phyloP scores from a whole-genome alignment of 2,113 vertebrate genomes.

The Hippolais icterina region DNA sequence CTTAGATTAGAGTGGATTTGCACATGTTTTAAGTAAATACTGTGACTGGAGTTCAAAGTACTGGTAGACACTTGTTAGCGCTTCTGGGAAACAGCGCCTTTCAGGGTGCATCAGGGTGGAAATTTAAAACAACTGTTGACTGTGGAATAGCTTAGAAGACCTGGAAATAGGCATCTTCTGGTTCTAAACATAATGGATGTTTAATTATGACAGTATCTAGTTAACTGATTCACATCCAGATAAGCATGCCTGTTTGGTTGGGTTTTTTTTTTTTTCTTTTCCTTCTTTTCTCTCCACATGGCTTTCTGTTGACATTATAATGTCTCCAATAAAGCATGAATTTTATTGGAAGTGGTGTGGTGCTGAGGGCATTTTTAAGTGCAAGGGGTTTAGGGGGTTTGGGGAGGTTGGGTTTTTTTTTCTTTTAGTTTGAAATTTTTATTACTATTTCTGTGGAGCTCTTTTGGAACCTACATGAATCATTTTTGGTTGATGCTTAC shows the following conservation, averaged over 20 bases:
- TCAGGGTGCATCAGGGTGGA: background rate
- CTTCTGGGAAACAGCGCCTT: background rate
- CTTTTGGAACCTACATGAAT: background rate
- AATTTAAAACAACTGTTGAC: background rate
- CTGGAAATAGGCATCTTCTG: background rate
- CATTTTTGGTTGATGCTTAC: constrained; percentile 4
- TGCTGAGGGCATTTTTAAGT: background rate
- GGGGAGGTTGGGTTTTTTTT: no score
- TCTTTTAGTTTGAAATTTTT: background rate
- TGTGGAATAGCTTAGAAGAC: background rate
- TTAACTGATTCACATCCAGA: background rate
- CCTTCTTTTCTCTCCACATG: no score
- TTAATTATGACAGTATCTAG: background rate
- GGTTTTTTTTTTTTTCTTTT: no score
- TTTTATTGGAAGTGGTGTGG: background rate
- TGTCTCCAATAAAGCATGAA: background rate
- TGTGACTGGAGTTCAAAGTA: background rate
- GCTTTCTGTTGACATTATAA: background rate
- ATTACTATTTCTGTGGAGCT: background rate
- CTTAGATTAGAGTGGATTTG: background rate
- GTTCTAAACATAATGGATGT: background rate
- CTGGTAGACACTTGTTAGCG: background rate
- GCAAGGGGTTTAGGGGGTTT: background rate
- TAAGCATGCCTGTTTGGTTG: background rate
- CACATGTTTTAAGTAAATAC: background rate